Base-by-base conservation (phyloP, 2,113 vertebrate species). In the Clupea harengus region DNA sequence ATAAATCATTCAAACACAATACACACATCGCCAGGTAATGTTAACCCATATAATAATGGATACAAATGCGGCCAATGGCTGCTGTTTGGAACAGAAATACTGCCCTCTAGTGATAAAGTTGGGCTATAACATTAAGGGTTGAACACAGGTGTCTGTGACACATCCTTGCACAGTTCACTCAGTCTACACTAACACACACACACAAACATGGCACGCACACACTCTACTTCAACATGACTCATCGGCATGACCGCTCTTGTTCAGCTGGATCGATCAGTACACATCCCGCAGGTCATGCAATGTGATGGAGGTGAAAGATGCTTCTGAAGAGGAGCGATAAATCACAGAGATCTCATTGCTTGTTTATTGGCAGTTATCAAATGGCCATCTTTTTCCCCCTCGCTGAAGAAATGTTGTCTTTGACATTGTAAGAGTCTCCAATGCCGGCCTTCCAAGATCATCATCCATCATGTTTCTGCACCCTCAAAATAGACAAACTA, bases 21-120 rank as follows among this genome's bases (percentile, higher is more conserved):
- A 6, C 20, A 32, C 11, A 32, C 13, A 1, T 78, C 72, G 17
- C 72, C 13, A 78, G 32, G 13, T 28, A 78, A 78, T 4, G 72
- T 39, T 78, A 78, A 60, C 54, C 54, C 54, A 60, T 20, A 60
- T 60, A 5, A 11, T 28, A 39, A 4, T 39, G 28, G 32, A 32
- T 10, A 17, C 45, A 22, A 10, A 81, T 83, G 44, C n/a, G 39
- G 81, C 17, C 7, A 82, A 11, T 25, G 25, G 9, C 13, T 60
- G 39, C n/a, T 39, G 13, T 13, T n/a, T 1, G 6, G 52, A 54
- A 39, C 28, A 39, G 82, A 82, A 72, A 45, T 50, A 90, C 78
- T 81, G 89, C 90, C 83, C 88, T 90, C 91, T 81, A 50, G 85
- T 86, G 88, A 17, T 32, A 45, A 11, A 44, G 13, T 39, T 78